Conservation (phyloP, 2,113 vertebrate species). For the Gallinago media region DNA sequence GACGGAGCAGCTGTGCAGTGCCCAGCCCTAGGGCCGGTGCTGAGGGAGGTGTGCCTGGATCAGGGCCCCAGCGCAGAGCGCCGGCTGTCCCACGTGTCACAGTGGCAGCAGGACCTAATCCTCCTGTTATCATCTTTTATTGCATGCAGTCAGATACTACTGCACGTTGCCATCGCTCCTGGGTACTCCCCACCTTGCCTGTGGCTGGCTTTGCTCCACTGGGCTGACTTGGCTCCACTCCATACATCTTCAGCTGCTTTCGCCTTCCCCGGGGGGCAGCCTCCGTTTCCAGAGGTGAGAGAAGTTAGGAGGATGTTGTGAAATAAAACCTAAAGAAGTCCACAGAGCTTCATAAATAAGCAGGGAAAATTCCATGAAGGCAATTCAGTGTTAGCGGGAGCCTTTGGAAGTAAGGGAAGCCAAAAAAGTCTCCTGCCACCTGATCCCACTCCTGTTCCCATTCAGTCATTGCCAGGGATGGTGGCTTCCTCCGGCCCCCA, state of each 20-base stretch:
- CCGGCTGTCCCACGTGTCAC: background rate
- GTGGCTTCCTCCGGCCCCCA: background rate
- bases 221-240: background rate
- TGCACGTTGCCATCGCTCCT: background rate
- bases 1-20: fast-evolving
- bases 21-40: background rate
- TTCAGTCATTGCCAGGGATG: fast-evolving
- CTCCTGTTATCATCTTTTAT: conserved; percentile 40
- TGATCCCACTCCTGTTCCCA: background rate
- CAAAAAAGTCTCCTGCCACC: background rate
- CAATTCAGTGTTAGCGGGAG: background rate
- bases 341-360: background rate
- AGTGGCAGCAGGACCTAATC: conserved; percentile 13
- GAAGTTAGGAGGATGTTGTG: background rate
- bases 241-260: background rate
- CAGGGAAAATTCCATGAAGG: background rate
- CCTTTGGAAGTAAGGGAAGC: background rate
- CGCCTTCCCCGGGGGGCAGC: background rate
- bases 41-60: background rate
- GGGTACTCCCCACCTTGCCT: background rate
- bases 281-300: background rate
- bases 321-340: background rate
- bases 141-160: background rate
- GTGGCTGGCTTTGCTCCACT: background rate
- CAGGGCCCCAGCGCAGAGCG: background rate